phyloP scores from a whole-genome alignment of 1,140 invertebrate species.

The Metopolophium dirhodum region DNA sequence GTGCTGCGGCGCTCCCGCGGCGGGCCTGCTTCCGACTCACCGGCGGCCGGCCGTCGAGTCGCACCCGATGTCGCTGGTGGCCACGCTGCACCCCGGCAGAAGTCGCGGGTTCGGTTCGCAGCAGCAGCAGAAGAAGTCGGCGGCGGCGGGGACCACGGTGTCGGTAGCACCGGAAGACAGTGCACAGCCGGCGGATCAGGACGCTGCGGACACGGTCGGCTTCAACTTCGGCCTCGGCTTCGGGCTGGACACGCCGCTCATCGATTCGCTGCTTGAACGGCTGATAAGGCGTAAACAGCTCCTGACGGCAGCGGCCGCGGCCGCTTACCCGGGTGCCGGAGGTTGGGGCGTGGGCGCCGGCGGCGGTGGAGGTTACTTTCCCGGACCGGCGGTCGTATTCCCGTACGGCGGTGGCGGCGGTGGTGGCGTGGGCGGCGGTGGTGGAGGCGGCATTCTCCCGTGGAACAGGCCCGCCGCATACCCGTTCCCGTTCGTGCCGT shows the following conservation, averaged over 20 bases:
- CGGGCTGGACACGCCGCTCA: conserved; percentile 32
- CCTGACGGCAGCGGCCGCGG: neutral
- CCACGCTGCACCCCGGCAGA: neutral
- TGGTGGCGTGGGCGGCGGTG: neutral
- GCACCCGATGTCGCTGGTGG: neutral
- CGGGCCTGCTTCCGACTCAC: neutral
- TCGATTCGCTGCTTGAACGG: conserved; percentile 5
- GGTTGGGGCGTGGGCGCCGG: conserved; percentile 3
- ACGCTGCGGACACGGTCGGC: neutral
- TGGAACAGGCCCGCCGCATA: neutral
- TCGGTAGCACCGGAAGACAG: neutral
- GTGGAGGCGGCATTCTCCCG: neutral
- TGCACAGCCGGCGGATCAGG: neutral
- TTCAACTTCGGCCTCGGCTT: neutral
- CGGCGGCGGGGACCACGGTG: neutral
- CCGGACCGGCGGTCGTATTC: neutral
- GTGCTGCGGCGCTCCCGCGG: neutral
- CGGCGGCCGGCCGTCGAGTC: neutral
- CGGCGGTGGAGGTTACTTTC: neutral
- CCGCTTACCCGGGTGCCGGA: neutral
- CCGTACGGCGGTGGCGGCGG: neutral
- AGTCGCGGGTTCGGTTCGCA: neutral
- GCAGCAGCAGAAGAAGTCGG: too few relatives aligned
- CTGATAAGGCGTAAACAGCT: conserved; percentile 4
- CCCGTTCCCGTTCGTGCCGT: neutral